These are phyloP conservation scores for Morone chrysops DNA, from an alignment of 2,113 vertebrate genomes.

Conservation along the genomic window DNA sequence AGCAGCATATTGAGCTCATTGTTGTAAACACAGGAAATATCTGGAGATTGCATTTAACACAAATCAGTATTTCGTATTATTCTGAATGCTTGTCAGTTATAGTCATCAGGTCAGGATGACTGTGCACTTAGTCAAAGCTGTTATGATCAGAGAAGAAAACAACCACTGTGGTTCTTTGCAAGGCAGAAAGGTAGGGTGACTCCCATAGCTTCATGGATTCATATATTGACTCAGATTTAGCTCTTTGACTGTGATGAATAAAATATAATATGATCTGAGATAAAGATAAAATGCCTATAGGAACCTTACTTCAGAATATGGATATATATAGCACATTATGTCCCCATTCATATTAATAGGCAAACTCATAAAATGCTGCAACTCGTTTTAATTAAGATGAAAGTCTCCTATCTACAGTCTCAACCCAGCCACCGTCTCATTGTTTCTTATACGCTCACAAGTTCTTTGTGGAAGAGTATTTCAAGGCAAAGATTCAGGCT, in stretches of 20 bases:
- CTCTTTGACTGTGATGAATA: constrained; percentile 39
- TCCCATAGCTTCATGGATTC: constrained; percentile 7
- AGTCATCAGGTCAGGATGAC: constrained; percentile 44
- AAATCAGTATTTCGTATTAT: neutral
- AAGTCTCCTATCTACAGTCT: constrained; percentile 55
- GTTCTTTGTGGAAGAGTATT: constrained; percentile 44
- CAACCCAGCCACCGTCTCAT: constrained; percentile 20
- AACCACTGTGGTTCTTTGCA: constrained; percentile 12
- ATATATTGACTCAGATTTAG: constrained; percentile 23
- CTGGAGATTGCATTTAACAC: constrained; percentile 3
- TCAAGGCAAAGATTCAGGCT: constrained; percentile 30
- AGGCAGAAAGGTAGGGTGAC: constrained; percentile 20
- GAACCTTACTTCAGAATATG: constrained; percentile 22
- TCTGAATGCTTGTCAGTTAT: constrained; percentile 39
- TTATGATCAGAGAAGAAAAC: constrained; percentile 46
- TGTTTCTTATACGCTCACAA: constrained; percentile 35
- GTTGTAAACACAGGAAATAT: constrained; percentile 31
- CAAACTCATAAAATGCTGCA: constrained; percentile 38
- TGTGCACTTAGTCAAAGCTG: constrained; percentile 57
- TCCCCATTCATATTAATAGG: constrained; percentile 36
- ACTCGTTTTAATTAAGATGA: constrained; percentile 58
- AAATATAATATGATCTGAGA: constrained; percentile 3
- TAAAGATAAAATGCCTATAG: constrained; percentile 17
- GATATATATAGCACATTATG: constrained; percentile 40
- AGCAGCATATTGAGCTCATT: neutral